Evolutionary conservation across 2,888 invertebrate genomes (phyloP).

Genomic region (Melanchra persicariae): DNA sequence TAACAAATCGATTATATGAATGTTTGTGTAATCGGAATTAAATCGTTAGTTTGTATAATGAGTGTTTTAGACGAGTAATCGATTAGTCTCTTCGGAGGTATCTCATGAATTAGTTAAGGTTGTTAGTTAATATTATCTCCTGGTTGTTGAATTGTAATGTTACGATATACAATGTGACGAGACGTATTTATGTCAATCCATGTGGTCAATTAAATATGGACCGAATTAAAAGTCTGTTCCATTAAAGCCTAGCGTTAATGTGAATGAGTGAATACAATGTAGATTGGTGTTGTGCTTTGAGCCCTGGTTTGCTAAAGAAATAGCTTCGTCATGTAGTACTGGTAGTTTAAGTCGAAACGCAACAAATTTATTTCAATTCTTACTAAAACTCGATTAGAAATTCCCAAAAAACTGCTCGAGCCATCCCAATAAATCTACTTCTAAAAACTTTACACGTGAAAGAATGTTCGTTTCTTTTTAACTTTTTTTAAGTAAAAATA

Average conservation of each 20-base stretch:
- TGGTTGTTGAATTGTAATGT: conserved; percentile 87
- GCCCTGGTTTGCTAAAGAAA: conserved; percentile 65
- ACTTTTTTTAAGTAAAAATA: conserved; percentile 33
- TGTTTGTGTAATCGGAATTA: conserved; percentile 67
- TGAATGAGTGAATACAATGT: conserved; percentile 71
- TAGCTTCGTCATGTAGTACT: conserved; percentile 54
- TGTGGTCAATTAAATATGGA: conserved; percentile 88
- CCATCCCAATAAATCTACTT: conserved; percentile 5
- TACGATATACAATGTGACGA: conserved; percentile 76
- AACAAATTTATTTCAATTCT: conserved; percentile 30
- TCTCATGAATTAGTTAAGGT: conserved; percentile 85
- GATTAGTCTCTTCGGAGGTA: conserved; percentile 79
- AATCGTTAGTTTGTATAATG: conserved; percentile 73
- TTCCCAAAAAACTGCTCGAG: conserved; percentile 17
- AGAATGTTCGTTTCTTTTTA: conserved; percentile 42
- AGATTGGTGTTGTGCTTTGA: conserved; percentile 76
- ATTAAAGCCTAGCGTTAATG: conserved; percentile 80
- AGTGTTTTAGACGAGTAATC: conserved; percentile 80
- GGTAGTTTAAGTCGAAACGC: conserved; percentile 34
- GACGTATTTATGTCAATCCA: conserved; percentile 83
- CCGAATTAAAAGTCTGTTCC: conserved; percentile 82
- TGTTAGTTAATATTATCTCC: conserved; percentile 84
- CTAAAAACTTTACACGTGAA: conserved; percentile 2
- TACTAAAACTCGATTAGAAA: conserved; percentile 11
- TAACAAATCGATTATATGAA: conserved; percentile 73